Conservation (phyloP, 2,797 vertebrate species). For the Acanthiza pusilla region DNA sequence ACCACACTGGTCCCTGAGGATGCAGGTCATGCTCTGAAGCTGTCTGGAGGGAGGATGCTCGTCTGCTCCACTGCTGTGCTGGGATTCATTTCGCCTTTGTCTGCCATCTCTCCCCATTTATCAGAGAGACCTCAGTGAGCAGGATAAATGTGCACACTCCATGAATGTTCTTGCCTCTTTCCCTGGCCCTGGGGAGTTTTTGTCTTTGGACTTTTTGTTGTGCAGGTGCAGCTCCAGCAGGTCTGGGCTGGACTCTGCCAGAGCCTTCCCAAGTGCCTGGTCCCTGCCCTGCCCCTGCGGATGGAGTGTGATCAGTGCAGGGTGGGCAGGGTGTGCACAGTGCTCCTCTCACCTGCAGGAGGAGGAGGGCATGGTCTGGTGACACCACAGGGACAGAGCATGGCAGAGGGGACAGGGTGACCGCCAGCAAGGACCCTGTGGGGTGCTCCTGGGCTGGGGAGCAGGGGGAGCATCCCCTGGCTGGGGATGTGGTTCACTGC, state of each 20-base stretch:
- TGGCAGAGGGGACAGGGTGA: background rate
- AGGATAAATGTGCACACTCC: background rate
- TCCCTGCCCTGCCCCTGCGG: too few species aligned
- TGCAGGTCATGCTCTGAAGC: background rate
- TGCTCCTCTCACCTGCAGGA: rapidly evolving
- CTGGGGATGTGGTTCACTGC: background rate
- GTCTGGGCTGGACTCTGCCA: background rate
- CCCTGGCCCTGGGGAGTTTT: background rate
- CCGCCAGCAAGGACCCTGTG: rapidly evolving
- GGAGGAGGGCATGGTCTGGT: background rate
- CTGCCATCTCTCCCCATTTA: background rate
- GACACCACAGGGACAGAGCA: background rate
- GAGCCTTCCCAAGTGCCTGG: rapidly evolving
- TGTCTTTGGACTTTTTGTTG: background rate
- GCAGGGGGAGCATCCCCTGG: background rate
- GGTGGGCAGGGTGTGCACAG: background rate
- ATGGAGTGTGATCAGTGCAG: rapidly evolving
- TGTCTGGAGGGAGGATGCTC: background rate
- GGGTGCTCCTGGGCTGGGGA: background rate
- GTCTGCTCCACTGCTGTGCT: rapidly evolving
- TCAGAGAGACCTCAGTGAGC: background rate
- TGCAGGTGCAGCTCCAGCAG: background rate
- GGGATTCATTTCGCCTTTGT: background rate
- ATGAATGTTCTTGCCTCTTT: background rate
- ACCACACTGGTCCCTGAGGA: background rate